Percentiles rank a stretch among this genome's conserved stretches.
These are phyloP conservation scores for Tychaedon coryphoeus DNA, from an alignment of 2,113 vertebrate genomes.

Conservation along the genomic window DNA sequence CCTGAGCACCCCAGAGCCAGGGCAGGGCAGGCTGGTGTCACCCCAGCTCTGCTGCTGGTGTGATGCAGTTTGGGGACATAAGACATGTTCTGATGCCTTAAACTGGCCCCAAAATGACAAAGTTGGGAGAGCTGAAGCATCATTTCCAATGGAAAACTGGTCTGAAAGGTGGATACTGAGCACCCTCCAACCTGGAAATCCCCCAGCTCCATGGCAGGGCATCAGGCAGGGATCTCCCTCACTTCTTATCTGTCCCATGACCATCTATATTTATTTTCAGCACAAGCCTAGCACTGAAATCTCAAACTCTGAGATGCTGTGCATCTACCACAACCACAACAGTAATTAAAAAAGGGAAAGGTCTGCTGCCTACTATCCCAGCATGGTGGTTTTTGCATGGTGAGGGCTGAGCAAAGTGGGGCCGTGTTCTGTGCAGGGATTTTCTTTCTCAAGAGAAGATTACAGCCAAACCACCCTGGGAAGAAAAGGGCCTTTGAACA, in stretches of 20 bases:
- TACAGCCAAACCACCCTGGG: constrained; percentile 38
- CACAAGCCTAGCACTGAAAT: background rate
- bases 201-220: background rate
- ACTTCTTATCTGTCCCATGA: background rate
- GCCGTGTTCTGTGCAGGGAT: background rate
- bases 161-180: background rate
- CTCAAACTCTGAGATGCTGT: background rate
- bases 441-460: background rate
- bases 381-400: background rate
- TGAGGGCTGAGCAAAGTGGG: background rate
- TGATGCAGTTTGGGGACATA: background rate
- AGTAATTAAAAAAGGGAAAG: background rate
- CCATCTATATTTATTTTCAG: background rate
- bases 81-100: background rate
- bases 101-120: background rate
- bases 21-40: background rate
- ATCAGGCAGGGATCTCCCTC: background rate
- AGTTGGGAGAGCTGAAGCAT: background rate
- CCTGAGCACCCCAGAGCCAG: background rate
- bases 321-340: background rate
- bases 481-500: constrained; percentile 55
- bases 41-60: background rate
- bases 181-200: background rate
- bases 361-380: background rate
- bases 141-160: background rate